Evolutionary conservation across 2,113 vertebrate species (phyloP).

Genomic region (Rynchops niger): DNA sequence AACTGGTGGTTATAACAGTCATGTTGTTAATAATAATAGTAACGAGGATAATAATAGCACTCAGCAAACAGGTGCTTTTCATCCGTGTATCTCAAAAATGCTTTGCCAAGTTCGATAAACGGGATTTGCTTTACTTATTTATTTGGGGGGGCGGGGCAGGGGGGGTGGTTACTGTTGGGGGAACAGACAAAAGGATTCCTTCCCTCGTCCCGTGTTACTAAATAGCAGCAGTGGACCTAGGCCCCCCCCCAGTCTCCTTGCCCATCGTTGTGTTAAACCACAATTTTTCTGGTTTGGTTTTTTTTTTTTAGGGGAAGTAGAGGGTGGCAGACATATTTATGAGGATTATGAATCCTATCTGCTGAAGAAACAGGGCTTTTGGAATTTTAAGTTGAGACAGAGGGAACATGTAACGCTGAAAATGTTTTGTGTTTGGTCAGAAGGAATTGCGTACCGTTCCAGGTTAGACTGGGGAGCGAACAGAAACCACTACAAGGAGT

Average conservation of each 20-base stretch:
- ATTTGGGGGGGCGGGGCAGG: background rate
- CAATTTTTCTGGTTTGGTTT: too few species aligned
- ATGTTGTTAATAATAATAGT: background rate
- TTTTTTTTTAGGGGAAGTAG: background rate
- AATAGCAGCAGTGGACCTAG: background rate
- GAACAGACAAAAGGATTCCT: background rate
- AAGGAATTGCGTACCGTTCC: background rate
- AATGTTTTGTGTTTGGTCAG: background rate
- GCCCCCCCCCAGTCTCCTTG: background rate
- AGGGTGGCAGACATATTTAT: background rate
- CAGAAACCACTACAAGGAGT: background rate
- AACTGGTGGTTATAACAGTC: background rate
- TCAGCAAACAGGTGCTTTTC: conserved; percentile 20
- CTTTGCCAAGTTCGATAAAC: background rate
- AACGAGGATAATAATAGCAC: conserved; percentile 34
- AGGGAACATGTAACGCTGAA: background rate
- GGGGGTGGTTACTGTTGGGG: background rate
- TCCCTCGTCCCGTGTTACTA: background rate
- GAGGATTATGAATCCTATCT: background rate
- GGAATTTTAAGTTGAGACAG: background rate
- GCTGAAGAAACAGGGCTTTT: background rate
- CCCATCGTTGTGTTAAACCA: background rate
- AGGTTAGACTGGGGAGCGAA: background rate
- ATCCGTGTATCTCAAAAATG: conserved; percentile 5
- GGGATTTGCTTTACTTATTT: conserved; percentile 47